Conservation (phyloP, 1,140 invertebrate species). For the Ctenoplectra terminalis region DNA sequence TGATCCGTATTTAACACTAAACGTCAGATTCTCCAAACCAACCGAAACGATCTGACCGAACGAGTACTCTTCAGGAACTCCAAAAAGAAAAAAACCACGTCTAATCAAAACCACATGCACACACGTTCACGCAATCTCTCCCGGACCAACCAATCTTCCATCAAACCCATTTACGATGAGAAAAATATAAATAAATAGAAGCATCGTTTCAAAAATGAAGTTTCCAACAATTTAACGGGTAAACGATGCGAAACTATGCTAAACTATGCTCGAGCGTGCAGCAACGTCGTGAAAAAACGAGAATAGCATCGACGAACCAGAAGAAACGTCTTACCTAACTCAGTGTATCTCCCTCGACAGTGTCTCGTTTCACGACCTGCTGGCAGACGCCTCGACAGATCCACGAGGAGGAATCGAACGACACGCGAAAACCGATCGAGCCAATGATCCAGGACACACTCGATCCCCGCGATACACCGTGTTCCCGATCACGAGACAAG, state of each 20-base stretch:
- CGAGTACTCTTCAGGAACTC: too few relatives aligned
- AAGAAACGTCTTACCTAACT: constrained; percentile 40
- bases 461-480: not conserved
- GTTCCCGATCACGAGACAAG: not conserved
- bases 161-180: not conserved
- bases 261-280: not conserved
- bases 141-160: too few relatives aligned
- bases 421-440: not conserved
- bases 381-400: not conserved
- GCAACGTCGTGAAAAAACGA: not conserved
- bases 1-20: not conserved
- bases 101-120: not conserved
- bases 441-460: not conserved
- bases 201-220: not conserved
- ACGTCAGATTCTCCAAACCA: not conserved
- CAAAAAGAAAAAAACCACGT: not conserved
- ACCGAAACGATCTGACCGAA: too few relatives aligned
- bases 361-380: not conserved
- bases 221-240: too few relatives aligned
- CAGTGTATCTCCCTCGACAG: not conserved
- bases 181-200: not conserved
- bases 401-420: not conserved
- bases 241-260: not conserved
- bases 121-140: not conserved
- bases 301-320: not conserved